Percentiles rank a stretch among this genome's conserved stretches.
phyloP scores from a whole-genome alignment of 2,888 invertebrate genomes.

The Meta bourneti region DNA sequence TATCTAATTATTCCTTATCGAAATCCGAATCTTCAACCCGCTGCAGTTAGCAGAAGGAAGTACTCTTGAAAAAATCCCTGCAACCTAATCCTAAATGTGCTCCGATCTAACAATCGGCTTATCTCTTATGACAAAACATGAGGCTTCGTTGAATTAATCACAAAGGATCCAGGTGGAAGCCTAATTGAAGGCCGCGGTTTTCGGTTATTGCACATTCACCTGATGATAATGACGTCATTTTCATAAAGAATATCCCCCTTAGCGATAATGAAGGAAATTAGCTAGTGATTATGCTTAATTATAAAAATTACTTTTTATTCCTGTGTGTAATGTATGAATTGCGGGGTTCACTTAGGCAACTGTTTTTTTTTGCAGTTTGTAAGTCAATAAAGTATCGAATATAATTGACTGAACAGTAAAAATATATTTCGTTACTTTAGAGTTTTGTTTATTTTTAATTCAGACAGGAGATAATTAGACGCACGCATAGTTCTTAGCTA shows the following conservation, averaged over 20 bases:
- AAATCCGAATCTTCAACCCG: background rate
- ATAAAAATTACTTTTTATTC: background rate
- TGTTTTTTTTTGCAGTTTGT: too few relatives aligned
- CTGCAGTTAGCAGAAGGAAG: background rate
- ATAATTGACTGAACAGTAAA: too few relatives aligned
- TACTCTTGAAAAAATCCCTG: background rate
- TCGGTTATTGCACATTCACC: background rate
- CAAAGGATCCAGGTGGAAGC: background rate
- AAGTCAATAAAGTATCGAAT: too few relatives aligned
- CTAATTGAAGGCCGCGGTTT: conserved; percentile 3
- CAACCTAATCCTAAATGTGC: conserved; percentile 4
- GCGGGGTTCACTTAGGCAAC: too few relatives aligned
- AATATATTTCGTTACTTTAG: too few relatives aligned
- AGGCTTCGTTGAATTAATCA: conserved; percentile 23
- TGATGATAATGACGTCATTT: conserved; percentile 31
- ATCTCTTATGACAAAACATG: conserved; percentile 16
- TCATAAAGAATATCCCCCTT: conserved; percentile 5
- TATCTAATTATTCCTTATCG: conserved; percentile 28
- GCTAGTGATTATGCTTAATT: conserved; percentile 40
- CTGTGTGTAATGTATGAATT: too few relatives aligned
- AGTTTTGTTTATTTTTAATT: too few relatives aligned
- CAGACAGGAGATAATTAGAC: too few relatives aligned
- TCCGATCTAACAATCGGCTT: conserved; percentile 17
- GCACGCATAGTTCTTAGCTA: too few relatives aligned
- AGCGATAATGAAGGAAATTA: conserved; percentile 37